Evolutionary conservation across 2,888 invertebrate genomes (phyloP).

Genomic region (Microchrysa polita): DNA sequence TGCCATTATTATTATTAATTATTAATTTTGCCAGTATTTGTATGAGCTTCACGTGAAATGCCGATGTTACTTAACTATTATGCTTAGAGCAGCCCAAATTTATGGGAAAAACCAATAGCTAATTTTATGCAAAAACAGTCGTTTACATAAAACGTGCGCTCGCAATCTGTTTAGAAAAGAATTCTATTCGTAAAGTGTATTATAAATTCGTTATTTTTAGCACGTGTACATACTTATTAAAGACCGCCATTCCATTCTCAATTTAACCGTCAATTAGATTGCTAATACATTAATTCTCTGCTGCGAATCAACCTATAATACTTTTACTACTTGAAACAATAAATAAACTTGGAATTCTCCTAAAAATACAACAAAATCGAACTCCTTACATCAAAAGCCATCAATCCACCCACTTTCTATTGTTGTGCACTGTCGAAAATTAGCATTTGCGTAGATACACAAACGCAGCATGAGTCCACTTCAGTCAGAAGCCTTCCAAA

Average conservation of each 20-base stretch:
- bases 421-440: slow-evolving; percentile 8
- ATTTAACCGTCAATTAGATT: neutral
- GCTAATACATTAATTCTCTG: slow-evolving; percentile 1
- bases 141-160: neutral
- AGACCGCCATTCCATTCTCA: neutral
- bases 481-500: neutral
- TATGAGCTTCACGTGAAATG: too few relatives aligned
- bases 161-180: too few relatives aligned
- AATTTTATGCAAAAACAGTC: too few relatives aligned
- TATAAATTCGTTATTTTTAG: too few relatives aligned
- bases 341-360: neutral
- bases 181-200: too few relatives aligned
- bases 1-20: too few relatives aligned
- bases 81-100: too few relatives aligned
- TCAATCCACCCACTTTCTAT: neutral
- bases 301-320: too few relatives aligned
- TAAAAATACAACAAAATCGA: neutral
- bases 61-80: too few relatives aligned
- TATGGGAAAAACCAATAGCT: too few relatives aligned
- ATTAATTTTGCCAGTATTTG: too few relatives aligned
- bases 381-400: neutral
- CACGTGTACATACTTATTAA: too few relatives aligned
- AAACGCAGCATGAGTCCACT: slow-evolving; percentile 8
- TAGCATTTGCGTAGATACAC: neutral
- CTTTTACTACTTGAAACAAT: slow-evolving; percentile 8